Conservation (phyloP, 2,797 vertebrate species). For the Phalanger gymnotis region DNA sequence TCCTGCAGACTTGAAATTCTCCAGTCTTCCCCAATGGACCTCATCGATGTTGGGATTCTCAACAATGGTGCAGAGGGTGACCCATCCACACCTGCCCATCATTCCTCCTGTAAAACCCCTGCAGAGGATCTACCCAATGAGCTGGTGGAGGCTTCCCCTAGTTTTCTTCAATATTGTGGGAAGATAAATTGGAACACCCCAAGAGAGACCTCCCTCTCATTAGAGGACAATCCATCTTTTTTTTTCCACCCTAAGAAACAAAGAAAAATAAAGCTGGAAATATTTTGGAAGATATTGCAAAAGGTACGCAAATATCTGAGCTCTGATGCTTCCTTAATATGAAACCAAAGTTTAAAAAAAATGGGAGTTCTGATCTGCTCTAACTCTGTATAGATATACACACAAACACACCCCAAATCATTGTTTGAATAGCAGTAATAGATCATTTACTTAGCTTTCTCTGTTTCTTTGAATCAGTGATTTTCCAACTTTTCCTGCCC, state of each 20-base stretch:
- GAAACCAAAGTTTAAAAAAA: not conserved
- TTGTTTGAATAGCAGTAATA: not conserved
- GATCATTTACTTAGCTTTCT: not conserved
- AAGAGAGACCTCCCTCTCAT: not conserved
- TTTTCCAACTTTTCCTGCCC: not conserved
- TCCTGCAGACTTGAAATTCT: not conserved
- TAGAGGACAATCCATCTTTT: not conserved
- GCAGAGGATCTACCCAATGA: not conserved
- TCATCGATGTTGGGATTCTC: not conserved
- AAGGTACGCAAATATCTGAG: not conserved
- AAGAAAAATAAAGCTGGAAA: not conserved
- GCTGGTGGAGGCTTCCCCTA: not conserved
- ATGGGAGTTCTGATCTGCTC: not conserved
- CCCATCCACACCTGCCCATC: slow-evolving; percentile 34
- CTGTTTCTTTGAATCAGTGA: not conserved
- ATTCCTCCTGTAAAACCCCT: not conserved
- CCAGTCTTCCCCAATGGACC: not conserved
- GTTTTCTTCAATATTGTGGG: not conserved
- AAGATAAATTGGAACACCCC: not conserved
- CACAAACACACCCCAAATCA: not conserved
- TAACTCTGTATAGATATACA: not conserved
- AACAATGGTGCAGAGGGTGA: not conserved
- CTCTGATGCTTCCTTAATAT: not conserved
- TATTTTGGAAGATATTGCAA: not conserved
- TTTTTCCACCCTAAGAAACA: not conserved